These are phyloP conservation scores for Leucophenga varia DNA, from an alignment of 1,140 invertebrate genomes.

Conservation along the genomic window DNA sequence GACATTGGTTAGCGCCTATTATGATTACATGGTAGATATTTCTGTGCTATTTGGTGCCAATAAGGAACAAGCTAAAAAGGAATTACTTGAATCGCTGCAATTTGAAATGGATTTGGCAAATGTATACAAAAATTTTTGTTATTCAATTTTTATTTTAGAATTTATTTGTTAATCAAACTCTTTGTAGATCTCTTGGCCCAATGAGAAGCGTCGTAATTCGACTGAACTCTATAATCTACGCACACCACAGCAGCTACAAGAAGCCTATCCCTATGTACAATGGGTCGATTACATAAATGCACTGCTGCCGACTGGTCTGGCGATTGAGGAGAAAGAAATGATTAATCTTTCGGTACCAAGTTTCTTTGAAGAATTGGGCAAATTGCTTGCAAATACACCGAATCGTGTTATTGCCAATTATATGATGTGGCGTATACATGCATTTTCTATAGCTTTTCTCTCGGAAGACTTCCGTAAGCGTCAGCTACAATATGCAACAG, in stretches of 20 bases:
- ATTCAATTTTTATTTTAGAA: constrained; percentile 1
- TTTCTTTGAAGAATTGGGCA: constrained; percentile 69
- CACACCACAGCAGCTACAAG: constrained; percentile 71
- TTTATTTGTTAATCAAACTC: constrained; percentile 20
- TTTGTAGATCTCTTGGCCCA: constrained; percentile 76
- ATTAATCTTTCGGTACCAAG: constrained; percentile 77
- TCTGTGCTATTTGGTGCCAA: constrained; percentile 83
- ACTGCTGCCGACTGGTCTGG: constrained; percentile 63
- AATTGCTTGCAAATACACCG: constrained; percentile 54
- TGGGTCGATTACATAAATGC: constrained; percentile 72
- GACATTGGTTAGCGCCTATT: constrained; percentile 75
- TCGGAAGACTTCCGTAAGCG: constrained; percentile 68
- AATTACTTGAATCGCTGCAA: constrained; percentile 78
- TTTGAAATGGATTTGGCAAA: constrained; percentile 91
- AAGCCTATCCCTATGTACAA: constrained; percentile 62
- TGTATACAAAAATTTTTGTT: constrained; percentile 57
- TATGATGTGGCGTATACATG: constrained; percentile 74
- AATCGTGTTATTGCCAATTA: constrained; percentile 68
- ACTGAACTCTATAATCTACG: constrained; percentile 90
- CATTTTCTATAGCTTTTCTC: constrained; percentile 70
- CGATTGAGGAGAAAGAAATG: constrained; percentile 68
- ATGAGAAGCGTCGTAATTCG: constrained; percentile 85
- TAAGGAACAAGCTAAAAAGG: constrained; percentile 63
- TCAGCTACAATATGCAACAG: constrained; percentile 70
- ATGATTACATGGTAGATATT: constrained; percentile 80